Evolutionary conservation across 1,140 invertebrate species (phyloP), one percentile per base, ranked within the genome.

Genomic region (Apocrypta bakeri): DNA sequence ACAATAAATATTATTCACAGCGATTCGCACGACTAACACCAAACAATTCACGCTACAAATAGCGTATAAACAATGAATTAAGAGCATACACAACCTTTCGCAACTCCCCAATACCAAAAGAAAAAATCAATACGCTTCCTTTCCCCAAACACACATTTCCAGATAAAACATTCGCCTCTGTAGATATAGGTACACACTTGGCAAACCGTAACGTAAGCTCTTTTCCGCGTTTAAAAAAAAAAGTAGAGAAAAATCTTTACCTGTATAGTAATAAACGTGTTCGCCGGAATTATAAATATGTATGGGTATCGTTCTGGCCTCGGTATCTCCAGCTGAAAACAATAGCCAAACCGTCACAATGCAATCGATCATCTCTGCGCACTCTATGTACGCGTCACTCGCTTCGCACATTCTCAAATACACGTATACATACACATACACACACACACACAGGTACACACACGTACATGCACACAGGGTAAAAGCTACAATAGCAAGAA

Each of bases 191-290:
- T 2, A 37, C 33, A 9, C 33, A 9, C 33, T 4, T 4, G 9
- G 33, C 2, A 9, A 37, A n/a, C n/a, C n/a, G n/a, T n/a, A n/a
- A n/a, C n/a, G n/a, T n/a, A n/a, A n/a, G n/a, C n/a, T n/a, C n/a
- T n/a, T n/a, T n/a, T n/a, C n/a, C n/a, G 7, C 40, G 40, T 1
- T 1, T 1, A 42, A 42, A 42, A 42, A 42, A 42, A 42, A 12
- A 42, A 42, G 7, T 4, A 37, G 7, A 42, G 40, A 42, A 42
- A 24, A 64, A 66, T 27, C 24, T 1, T 56, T 69, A 69, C 64
- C 77, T 48, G 37, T 68, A 56, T 79, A 79, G 40, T 69, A 79
- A 56, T 56, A 56, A 56, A 56, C 48, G 21, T n/a, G 33, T 21
- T 56, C 21, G 17, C 48, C 48, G 48, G 25, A 69, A 33, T 69